These are phyloP conservation scores for Sturmia bella DNA, from an alignment of 2,888 invertebrate species.

Conservation along the genomic window DNA sequence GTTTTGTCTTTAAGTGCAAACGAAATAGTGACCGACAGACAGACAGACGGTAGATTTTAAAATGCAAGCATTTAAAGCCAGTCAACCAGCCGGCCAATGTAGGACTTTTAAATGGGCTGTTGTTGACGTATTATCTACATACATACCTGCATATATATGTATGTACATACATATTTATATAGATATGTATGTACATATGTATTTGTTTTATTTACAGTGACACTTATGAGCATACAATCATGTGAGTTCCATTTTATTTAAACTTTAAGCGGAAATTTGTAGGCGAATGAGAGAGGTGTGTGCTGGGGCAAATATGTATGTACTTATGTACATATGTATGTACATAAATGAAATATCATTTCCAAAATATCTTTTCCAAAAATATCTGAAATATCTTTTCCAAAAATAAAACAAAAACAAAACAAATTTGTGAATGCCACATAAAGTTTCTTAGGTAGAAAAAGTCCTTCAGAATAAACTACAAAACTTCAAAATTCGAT, in stretches of 20 bases:
- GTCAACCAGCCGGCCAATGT: constrained; percentile 38
- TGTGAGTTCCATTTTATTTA: neutral
- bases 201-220: constrained; percentile 34
- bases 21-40: neutral
- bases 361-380: too few relatives aligned
- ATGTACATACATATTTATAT: too few relatives aligned
- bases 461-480: too few relatives aligned
- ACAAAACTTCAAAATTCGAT: too few relatives aligned
- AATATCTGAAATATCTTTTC: too few relatives aligned
- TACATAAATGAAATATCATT: too few relatives aligned
- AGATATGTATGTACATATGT: neutral
- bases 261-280: constrained; percentile 59
- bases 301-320: neutral
- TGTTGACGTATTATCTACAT: constrained; percentile 14
- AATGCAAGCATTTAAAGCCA: constrained; percentile 21
- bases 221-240: constrained; percentile 18
- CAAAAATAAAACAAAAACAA: too few relatives aligned
- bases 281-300: constrained; percentile 45
- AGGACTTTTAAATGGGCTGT: constrained; percentile 45
- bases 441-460: too few relatives aligned
- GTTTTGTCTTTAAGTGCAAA: constrained; percentile 38
- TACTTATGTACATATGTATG: neutral
- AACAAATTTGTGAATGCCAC: too few relatives aligned
- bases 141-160: too few relatives aligned
- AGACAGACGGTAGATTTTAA: neutral